Evolutionary conservation across 2,797 vertebrate genomes (phyloP), one percentile per base, ranked within the genome.

Genomic region (Urophycis tenuis): DNA sequence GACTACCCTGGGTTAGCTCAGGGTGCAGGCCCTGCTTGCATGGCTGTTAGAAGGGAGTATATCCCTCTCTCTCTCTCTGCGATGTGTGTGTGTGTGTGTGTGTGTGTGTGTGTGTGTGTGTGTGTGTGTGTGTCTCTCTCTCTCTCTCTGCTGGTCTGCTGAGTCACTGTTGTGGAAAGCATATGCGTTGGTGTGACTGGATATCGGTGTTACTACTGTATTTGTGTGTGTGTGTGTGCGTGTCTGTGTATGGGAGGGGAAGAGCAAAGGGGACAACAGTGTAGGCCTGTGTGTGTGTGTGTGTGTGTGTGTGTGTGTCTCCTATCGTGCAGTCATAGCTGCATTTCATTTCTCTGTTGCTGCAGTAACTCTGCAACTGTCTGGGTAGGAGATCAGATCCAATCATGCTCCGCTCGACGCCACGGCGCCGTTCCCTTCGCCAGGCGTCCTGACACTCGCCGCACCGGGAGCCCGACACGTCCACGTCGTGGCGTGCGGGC

Each of bases 151-250:
- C 1, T 74, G 79, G 87, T 87, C 76, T 33, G 88, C 88, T 89
- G 89, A 90, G 86, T 91, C 89, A 89, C 85, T 86, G 85, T 85
- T 85, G 82, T 85, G 82, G 83, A 72, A 29, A 39, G 25, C 35
- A 53, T 10, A 6, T 25, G 17, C 29, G 25, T 71, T 14, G 72
- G 22, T 30, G 39, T 30, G 29, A 30, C 29, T 45, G 73, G 29
- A 45, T 74, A n/a, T 49, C 36, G 19, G 41, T 74, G 73, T 31
- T 74, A 74, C 73, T 53, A 74, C 73, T 31, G 73, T 41, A 12
- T 72, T 82, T 87, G 78, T 45, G 71, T 29, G 60, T 70, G 71
- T 45, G 53, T 34, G 35, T 1, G 67, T 64, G 82, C 79, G 83
- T 87, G 45, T 49, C 3, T 49, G 45, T 49, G 12, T 19, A 22